Percentiles rank a stretch among this genome's conserved stretches.
Conservation (phyloP, 2,888 invertebrate species). For the Drosophila cracens region DNA sequence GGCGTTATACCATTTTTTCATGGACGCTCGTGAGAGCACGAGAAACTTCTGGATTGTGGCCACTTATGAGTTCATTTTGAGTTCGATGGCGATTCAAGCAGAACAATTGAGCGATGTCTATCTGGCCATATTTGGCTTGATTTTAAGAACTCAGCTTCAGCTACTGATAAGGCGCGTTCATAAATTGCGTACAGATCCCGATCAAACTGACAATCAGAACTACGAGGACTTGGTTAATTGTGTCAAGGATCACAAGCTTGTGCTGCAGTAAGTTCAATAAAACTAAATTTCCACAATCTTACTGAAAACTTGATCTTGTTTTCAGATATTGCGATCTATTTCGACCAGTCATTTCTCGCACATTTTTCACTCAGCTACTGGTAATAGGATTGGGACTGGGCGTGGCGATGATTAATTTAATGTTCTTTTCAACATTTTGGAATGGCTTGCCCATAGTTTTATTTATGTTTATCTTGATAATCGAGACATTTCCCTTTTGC, state of each 20-base stretch:
- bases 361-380: conserved; percentile 51
- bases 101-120: conserved; percentile 26
- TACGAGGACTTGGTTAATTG: conserved; percentile 42
- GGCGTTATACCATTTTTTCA: conserved; percentile 35
- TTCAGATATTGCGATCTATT: conserved; percentile 45
- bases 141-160: conserved; percentile 36
- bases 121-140: conserved; percentile 21
- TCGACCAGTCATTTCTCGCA: conserved; percentile 42
- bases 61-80: too few species aligned
- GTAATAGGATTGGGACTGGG: conserved; percentile 51
- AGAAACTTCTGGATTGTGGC: conserved; percentile 22
- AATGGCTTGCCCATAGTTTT: conserved; percentile 4
- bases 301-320: neutral
- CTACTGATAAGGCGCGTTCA: conserved; percentile 27
- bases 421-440: conserved; percentile 47
- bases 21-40: conserved; percentile 18
- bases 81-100: neutral
- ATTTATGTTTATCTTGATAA: conserved; percentile 21
- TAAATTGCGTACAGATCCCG: conserved; percentile 22
- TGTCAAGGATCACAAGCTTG: conserved; percentile 42
- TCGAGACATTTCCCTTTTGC: conserved; percentile 58
- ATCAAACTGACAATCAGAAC: conserved; percentile 11
- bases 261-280: conserved; percentile 34
- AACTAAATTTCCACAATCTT: neutral
- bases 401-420: conserved; percentile 37